Conservation (phyloP, 2,797 vertebrate genomes). For the Sciurus carolinensis region DNA sequence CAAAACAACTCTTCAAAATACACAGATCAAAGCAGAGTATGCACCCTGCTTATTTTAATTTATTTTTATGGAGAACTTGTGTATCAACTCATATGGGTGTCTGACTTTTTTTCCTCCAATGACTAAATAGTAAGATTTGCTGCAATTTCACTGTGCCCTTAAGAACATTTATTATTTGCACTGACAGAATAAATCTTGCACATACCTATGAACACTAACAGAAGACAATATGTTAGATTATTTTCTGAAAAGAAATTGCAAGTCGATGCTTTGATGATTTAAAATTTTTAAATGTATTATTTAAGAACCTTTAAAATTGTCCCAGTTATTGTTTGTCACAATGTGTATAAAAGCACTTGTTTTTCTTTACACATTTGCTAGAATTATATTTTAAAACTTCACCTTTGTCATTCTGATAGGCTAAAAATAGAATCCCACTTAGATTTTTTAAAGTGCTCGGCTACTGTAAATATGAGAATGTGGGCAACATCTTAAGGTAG, state of each 20-base stretch:
- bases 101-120: not conserved
- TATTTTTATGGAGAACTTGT: not conserved
- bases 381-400: not conserved
- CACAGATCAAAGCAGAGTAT: not conserved
- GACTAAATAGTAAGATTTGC: not conserved
- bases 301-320: not conserved
- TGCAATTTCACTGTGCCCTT: not conserved
- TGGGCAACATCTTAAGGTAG: conserved; percentile 50
- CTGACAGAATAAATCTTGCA: not conserved
- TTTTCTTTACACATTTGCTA: not conserved
- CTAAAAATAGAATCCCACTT: conserved; percentile 24
- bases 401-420: conserved; percentile 8
- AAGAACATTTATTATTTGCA: conserved; percentile 1
- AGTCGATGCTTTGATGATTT: not conserved
- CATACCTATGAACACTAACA: not conserved
- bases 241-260: conserved; percentile 30
- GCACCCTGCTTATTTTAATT: not conserved
- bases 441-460: not conserved
- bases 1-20: not conserved
- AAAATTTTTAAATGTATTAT: not conserved
- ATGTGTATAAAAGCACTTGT: not conserved
- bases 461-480: not conserved
- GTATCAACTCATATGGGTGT: not conserved
- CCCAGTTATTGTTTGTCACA: not conserved
- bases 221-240: not conserved